These are phyloP conservation scores for Ceratina japonica DNA, from an alignment of 1,140 invertebrate species.

Conservation along the genomic window DNA sequence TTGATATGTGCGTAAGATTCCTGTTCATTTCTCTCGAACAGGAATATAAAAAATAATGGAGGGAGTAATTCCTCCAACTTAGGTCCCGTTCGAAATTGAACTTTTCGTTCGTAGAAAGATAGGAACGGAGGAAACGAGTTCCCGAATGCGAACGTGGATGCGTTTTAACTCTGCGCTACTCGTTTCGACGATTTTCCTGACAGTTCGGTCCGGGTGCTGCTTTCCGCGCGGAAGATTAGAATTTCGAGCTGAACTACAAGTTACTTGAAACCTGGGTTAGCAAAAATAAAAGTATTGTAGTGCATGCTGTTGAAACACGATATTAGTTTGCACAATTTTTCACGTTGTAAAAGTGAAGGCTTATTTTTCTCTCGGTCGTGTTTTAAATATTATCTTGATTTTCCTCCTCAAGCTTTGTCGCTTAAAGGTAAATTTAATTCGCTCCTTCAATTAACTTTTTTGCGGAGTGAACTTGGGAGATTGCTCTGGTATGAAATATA, in stretches of 20 bases:
- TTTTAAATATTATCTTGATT: too few relatives aligned
- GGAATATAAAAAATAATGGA: constrained; percentile 10
- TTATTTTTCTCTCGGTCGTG: too few relatives aligned
- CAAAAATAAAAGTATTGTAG: too few relatives aligned
- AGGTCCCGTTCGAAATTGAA: neutral
- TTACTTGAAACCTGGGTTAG: neutral
- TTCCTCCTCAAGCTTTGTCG: too few relatives aligned
- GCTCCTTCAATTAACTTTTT: too few relatives aligned
- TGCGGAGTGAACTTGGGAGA: too few relatives aligned
- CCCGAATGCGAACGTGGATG: neutral
- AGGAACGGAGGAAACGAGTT: constrained; percentile 9
- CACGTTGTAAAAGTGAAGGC: too few relatives aligned
- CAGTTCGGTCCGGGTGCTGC: neutral
- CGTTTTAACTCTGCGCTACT: constrained; percentile 7
- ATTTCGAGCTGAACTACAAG: neutral
- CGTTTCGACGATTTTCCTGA: neutral
- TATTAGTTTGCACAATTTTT: too few relatives aligned
- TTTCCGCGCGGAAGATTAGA: neutral
- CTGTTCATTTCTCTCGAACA: neutral
- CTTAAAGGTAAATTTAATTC: too few relatives aligned
- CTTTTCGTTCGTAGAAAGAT: neutral
- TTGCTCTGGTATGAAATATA: too few relatives aligned
- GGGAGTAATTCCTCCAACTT: neutral
- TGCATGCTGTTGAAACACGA: too few relatives aligned
- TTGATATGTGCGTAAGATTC: too few relatives aligned